Evolutionary conservation across 1,140 invertebrate species (phyloP).

Genomic region (Drosophila cardini): DNA sequence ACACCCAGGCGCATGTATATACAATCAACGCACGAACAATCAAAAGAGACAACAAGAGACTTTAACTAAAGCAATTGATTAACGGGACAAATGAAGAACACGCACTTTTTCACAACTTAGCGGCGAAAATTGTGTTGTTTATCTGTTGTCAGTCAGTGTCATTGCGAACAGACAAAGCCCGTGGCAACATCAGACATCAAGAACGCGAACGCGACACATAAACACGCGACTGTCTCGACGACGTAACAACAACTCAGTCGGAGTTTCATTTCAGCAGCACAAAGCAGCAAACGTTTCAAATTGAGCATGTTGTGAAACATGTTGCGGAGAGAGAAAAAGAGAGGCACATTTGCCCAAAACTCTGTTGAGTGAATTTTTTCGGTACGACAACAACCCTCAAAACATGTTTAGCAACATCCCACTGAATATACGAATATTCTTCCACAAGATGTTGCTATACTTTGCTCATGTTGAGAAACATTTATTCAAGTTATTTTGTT

Average conservation of each 20-base stretch:
- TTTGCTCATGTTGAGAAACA: constrained; percentile 31
- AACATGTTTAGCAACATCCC: constrained; percentile 4
- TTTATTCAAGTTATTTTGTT: constrained; percentile 19
- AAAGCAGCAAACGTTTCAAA: constrained; percentile 20
- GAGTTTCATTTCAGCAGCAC: constrained; percentile 34
- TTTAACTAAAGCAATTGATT: constrained; percentile 39
- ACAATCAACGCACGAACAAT: constrained; percentile 1
- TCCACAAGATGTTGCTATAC: constrained; percentile 24
- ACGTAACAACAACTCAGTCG: constrained; percentile 50
- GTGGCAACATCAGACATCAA: constrained; percentile 45
- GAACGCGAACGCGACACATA: constrained; percentile 46
- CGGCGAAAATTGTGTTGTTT: constrained; percentile 31
- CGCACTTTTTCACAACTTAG: constrained; percentile 34
- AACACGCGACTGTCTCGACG: constrained; percentile 52
- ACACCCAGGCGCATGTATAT: background rate
- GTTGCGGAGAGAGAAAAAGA: constrained; percentile 15
- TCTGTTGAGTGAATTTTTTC: background rate
- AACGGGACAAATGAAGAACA: constrained; percentile 29
- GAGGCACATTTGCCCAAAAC: constrained; percentile 4
- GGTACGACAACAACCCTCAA: constrained; percentile 6
- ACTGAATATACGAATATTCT: background rate
- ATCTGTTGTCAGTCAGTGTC: constrained; percentile 41
- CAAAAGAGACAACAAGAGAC: constrained; percentile 22
- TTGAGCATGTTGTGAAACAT: constrained; percentile 36
- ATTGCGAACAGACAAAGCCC: constrained; percentile 47